phyloP scores from a whole-genome alignment of 1,140 invertebrate genomes.

The Papilio xuthus region DNA sequence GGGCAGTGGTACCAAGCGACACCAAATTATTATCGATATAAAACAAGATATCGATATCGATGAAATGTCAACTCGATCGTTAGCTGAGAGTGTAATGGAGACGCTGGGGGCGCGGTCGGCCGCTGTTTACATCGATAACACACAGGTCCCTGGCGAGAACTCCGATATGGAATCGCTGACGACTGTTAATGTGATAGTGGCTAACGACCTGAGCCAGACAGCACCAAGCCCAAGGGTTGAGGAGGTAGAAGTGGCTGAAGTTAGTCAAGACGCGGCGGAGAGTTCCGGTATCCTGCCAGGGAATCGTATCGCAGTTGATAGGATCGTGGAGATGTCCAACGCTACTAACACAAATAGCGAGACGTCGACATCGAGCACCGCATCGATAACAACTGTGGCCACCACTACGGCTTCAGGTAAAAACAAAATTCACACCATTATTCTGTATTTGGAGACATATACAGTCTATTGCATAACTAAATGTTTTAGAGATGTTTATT shows the following conservation, averaged over 20 bases:
- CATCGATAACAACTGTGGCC: conserved; percentile 61
- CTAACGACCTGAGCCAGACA: conserved; percentile 66
- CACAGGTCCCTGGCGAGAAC: conserved; percentile 62
- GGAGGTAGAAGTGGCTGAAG: conserved; percentile 53
- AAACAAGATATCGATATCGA: conserved; percentile 81
- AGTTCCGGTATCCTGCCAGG: conserved; percentile 61
- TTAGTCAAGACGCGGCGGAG: conserved; percentile 50
- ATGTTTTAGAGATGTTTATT: neutral
- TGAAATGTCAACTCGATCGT: conserved; percentile 75
- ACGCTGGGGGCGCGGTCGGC: conserved; percentile 77
- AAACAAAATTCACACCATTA: neutral
- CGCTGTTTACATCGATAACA: conserved; percentile 77
- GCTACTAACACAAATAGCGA: conserved; percentile 52
- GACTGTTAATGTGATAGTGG: conserved; percentile 78
- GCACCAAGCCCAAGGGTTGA: conserved; percentile 57
- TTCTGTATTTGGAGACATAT: neutral
- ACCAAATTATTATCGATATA: conserved; percentile 81
- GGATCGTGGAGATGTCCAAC: conserved; percentile 70
- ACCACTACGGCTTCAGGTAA: conserved; percentile 78
- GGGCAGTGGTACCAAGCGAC: conserved; percentile 72
- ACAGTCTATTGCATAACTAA: neutral
- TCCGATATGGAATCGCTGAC: conserved; percentile 75
- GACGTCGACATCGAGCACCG: conserved; percentile 53
- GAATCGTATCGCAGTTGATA: conserved; percentile 72
- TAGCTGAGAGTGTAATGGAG: conserved; percentile 80